phyloP scores from a whole-genome alignment of 2,113 vertebrate genomes.

The Cygnus atratus region DNA sequence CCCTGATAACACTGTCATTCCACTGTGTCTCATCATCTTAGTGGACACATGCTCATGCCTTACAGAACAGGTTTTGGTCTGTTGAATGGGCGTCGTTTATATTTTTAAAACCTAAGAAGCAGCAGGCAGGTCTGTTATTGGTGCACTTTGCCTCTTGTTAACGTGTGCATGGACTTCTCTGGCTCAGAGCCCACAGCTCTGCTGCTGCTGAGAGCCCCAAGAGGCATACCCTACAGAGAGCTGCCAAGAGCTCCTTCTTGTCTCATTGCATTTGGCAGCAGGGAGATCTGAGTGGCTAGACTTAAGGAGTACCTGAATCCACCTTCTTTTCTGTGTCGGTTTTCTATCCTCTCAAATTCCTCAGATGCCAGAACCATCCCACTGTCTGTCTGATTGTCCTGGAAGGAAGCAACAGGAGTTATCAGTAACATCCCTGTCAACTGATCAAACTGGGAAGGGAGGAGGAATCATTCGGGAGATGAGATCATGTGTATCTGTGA shows the following conservation, averaged over 20 bases:
- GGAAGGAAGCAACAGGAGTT: conserved; percentile 66
- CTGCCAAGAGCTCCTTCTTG: conserved; percentile 7
- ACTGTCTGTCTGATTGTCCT: conserved; percentile 99
- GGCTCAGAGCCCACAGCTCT: conserved; percentile 5
- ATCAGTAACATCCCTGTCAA: conserved; percentile 43
- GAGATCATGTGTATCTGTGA: background rate
- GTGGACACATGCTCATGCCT: background rate
- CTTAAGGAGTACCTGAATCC: conserved; percentile 78
- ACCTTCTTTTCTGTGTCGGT: conserved; percentile 81
- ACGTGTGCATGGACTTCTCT: background rate
- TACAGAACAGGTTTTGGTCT: background rate
- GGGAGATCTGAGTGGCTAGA: background rate
- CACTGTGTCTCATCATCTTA: background rate
- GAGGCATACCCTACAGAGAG: background rate
- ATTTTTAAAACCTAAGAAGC: conserved; percentile 28
- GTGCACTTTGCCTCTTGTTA: background rate
- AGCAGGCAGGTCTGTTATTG: background rate
- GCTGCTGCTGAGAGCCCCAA: conserved; percentile 17
- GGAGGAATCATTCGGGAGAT: conserved; percentile 18
- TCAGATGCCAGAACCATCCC: conserved; percentile 98
- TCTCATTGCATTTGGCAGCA: conserved; percentile 20
- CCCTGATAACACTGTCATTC: background rate
- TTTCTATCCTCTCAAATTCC: conserved; percentile 93
- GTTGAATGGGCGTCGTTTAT: background rate
- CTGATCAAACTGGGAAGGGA: background rate